Evolutionary conservation across 2,113 vertebrate species (phyloP).

Genomic region (Phalacrocorax brasilianus): DNA sequence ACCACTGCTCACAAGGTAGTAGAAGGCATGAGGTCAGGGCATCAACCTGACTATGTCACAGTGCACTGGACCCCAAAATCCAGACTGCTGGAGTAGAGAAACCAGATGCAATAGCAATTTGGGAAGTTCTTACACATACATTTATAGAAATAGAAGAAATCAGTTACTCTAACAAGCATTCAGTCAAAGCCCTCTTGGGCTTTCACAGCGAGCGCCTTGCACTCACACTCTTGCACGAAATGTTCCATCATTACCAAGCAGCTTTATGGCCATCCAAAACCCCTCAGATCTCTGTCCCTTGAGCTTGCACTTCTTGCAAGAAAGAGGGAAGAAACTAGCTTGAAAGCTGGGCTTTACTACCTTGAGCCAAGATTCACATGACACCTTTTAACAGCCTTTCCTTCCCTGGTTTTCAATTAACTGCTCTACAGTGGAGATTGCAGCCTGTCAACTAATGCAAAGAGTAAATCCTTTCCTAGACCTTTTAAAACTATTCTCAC

Average conservation of each 20-base stretch:
- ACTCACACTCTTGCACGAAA: rapidly evolving
- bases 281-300: not conserved
- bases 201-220: rapidly evolving
- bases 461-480: constrained; percentile 20
- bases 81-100: not conserved
- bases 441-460: not conserved
- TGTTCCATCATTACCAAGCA: not conserved
- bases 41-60: not conserved
- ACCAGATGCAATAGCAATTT: not conserved
- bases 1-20: rapidly evolving
- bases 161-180: not conserved
- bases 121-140: not conserved
- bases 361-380: not conserved
- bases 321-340: not conserved
- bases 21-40: not conserved
- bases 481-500: not conserved
- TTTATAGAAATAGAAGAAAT: not conserved
- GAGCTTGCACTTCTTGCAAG: not conserved
- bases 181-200: not conserved
- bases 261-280: not conserved
- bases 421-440: not conserved
- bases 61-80: not conserved
- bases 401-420: not conserved
- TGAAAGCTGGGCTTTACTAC: not conserved
- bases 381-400: not conserved